Percentiles rank a stretch among this genome's conserved stretches.
Conservation (phyloP, 2,113 vertebrate genomes). For the Lagopus muta region DNA sequence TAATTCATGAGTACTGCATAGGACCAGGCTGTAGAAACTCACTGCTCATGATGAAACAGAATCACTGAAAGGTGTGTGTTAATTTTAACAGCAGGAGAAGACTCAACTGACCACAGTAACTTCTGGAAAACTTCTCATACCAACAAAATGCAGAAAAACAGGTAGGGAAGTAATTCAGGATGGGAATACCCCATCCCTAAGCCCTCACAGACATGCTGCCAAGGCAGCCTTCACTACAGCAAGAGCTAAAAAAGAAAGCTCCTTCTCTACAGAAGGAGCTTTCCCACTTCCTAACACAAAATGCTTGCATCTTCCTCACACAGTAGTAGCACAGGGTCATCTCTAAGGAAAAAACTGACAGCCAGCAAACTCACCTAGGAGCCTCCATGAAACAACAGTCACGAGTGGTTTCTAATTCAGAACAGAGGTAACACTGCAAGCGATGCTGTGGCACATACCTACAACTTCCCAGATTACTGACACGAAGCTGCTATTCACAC, state of each 20-base stretch:
- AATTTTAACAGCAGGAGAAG: not conserved
- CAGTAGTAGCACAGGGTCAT: not conserved
- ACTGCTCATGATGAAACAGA: not conserved
- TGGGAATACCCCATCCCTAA: not conserved
- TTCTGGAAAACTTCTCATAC: not conserved
- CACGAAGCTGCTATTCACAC: not conserved
- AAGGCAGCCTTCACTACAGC: not conserved
- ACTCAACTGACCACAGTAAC: not conserved
- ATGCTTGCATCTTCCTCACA: not conserved
- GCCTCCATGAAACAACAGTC: not conserved
- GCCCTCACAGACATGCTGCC: not conserved
- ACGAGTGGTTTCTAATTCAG: not conserved
- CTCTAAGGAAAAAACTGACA: not conserved
- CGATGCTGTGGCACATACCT: not conserved
- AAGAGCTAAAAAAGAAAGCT: not conserved
- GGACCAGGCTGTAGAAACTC: not conserved
- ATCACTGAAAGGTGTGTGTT: not conserved
- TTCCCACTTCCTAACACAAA: not conserved
- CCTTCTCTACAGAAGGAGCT: no score
- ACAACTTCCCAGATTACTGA: not conserved
- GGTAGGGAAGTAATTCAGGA: rapidly evolving
- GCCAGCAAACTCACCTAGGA: not conserved
- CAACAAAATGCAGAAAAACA: not conserved
- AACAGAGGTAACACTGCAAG: not conserved
- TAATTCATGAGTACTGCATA: not conserved